phyloP scores from a whole-genome alignment of 2,888 invertebrate species.

The Iphiclides podalirius region DNA sequence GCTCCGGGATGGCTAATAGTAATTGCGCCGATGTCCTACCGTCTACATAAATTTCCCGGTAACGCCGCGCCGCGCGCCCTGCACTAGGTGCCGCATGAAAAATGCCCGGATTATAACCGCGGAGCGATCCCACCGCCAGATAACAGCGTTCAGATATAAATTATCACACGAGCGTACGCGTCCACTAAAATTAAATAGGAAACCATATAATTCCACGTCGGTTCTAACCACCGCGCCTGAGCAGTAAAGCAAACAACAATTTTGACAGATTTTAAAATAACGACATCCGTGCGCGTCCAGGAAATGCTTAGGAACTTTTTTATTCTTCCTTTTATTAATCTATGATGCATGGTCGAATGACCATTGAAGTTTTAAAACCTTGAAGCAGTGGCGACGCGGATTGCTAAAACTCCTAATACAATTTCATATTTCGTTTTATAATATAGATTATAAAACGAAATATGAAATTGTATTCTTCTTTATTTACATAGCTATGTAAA shows the following conservation, averaged over 20 bases:
- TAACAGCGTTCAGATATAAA: conserved; percentile 72
- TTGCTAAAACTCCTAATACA: too few species aligned
- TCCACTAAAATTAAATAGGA: conserved; percentile 78
- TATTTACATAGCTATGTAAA: too few species aligned
- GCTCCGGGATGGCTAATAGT: conserved; percentile 49
- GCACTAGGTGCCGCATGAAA: conserved; percentile 63
- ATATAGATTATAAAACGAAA: too few species aligned
- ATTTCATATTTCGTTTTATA: too few species aligned
- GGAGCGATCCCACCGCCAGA: conserved; percentile 71
- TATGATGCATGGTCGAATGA: too few species aligned
- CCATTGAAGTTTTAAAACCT: too few species aligned
- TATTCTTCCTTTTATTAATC: not conserved
- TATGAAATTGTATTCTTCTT: too few species aligned
- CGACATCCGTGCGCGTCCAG: conserved; percentile 69
- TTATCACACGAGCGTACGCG: conserved; percentile 73
- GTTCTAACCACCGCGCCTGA: not conserved
- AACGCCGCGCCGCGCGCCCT: conserved; percentile 45
- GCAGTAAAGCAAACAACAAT: conserved; percentile 72
- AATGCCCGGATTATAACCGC: conserved; percentile 76
- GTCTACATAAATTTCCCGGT: conserved; percentile 67
- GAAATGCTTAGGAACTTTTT: conserved; percentile 72
- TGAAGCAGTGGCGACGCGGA: too few species aligned
- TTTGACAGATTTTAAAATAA: conserved; percentile 78
- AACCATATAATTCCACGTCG: not conserved
- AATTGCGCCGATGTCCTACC: conserved; percentile 61